Percentiles rank a stretch among this genome's conserved stretches.
Evolutionary conservation across 1,140 invertebrate species (phyloP).

Genomic region (Sesamia nonagrioides): DNA sequence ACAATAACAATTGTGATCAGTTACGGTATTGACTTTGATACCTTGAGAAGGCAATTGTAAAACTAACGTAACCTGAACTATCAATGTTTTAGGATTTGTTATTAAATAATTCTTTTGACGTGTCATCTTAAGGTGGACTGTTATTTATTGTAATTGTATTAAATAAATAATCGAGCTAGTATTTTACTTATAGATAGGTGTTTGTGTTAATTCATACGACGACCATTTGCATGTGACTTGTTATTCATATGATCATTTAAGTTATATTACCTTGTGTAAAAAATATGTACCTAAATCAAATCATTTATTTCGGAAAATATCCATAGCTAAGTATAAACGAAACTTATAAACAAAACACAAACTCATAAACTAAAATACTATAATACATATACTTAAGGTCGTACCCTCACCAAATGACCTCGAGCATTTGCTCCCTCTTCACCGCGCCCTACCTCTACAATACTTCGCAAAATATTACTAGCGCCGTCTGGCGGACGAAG

Average conservation of each 20-base stretch:
- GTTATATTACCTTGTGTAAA: neutral
- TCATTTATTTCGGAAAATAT: too few relatives aligned
- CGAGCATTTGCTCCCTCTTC: too few relatives aligned
- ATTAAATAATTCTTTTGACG: neutral
- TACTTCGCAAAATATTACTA: too few relatives aligned
- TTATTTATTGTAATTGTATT: slow-evolving; percentile 24
- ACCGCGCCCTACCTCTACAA: too few relatives aligned
- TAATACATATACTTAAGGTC: too few relatives aligned
- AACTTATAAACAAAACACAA: too few relatives aligned
- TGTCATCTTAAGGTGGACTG: slow-evolving; percentile 11
- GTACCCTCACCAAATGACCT: too few relatives aligned
- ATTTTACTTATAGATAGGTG: neutral
- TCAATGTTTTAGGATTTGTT: neutral
- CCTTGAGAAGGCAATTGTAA: slow-evolving; percentile 21
- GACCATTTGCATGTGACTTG: neutral
- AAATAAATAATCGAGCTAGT: neutral
- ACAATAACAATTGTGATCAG: slow-evolving; percentile 51
- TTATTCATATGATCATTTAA: neutral
- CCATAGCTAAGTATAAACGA: too few relatives aligned
- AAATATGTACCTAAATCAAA: too few relatives aligned
- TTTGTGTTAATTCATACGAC: neutral
- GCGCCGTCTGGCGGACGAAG: too few relatives aligned
- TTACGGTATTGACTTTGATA: slow-evolving; percentile 49
- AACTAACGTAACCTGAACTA: slow-evolving; percentile 13
- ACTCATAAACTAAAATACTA: too few relatives aligned